Evolutionary conservation across 2,113 vertebrate species (phyloP), one percentile per base, ranked within the genome.

Genomic region (Oreotrochilus melanogaster): DNA sequence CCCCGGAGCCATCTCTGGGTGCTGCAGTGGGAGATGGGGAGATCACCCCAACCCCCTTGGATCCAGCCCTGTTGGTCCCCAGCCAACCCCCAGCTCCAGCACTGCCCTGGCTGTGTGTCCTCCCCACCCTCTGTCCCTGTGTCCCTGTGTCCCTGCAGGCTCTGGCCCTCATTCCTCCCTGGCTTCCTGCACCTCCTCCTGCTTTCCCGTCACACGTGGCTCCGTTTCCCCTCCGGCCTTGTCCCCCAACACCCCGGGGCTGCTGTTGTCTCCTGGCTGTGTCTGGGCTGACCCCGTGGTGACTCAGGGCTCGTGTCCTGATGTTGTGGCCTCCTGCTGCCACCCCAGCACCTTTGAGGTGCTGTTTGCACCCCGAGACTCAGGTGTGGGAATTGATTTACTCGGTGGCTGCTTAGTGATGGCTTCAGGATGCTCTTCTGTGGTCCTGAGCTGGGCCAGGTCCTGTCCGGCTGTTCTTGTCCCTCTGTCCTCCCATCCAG

Each of bases 1-100:
- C n/a, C 5, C 0, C 19, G 4, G 0, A 31, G 25, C 30, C 78
- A 3, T 2, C 81, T 31, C n/a, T 0, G 65, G 17, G 45, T 14
- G 85, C 33, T 1, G 0, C 2, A 12, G 16, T 35, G 61, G 43
- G 24, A 30, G 2, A 5, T 6, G 0, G 16, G 35, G 88, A 2
- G 23, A 2, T 18, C 48, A 21, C 35, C 72, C 1, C 7, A 27
- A 11, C n/a, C 43, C 43, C 39, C 8, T 11, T 47, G 47, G 25
- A 21, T 51, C 24, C 16, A 1, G 10, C 33, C 24, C 31, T 7
- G 8, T 14, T 51, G 66, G 43, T n/a, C 11, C 21, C 33, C 2
- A 3, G 42, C 48, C 7, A 31, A 33, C 14, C 12, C 18, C 50
- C 9, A 3, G 24, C 61, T 61, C 54, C 37, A 19, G 53, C 72